These are phyloP conservation scores for Troides helena DNA, from an alignment of 2,888 invertebrate species.

Conservation along the genomic window DNA sequence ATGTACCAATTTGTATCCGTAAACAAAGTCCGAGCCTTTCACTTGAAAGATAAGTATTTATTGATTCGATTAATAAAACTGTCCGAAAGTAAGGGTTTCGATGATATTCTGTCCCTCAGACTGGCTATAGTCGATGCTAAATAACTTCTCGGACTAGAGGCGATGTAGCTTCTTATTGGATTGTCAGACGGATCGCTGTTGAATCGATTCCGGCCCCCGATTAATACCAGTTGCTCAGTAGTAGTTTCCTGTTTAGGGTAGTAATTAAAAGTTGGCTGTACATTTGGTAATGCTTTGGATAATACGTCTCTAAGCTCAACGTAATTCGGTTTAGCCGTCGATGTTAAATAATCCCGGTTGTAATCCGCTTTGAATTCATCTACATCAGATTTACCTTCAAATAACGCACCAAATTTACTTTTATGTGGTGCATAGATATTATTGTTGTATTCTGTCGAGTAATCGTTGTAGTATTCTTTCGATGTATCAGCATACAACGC, in stretches of 20 bases:
- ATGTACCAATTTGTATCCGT: slow-evolving; percentile 5
- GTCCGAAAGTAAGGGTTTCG: slow-evolving; percentile 57
- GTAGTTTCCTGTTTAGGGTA: slow-evolving; percentile 14
- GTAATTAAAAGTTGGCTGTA: slow-evolving; percentile 46
- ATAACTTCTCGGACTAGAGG: slow-evolving; percentile 41
- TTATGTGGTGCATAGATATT: slow-evolving; percentile 50
- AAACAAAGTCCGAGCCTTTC: slow-evolving; percentile 12
- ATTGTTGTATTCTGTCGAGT: slow-evolving; percentile 46
- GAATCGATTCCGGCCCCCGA: slow-evolving; percentile 33
- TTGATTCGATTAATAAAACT: slow-evolving; percentile 65
- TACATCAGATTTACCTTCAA: slow-evolving; percentile 33
- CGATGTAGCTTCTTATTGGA: slow-evolving; percentile 21
- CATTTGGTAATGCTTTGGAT: slow-evolving; percentile 38
- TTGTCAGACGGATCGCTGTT: slow-evolving; percentile 24
- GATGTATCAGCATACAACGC: slow-evolving; percentile 47
- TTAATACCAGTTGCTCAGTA: slow-evolving; percentile 33
- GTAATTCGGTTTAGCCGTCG: slow-evolving; percentile 41
- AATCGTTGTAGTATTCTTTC: slow-evolving; percentile 62
- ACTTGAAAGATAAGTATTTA: slow-evolving; percentile 62
- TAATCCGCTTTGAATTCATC: slow-evolving; percentile 34
- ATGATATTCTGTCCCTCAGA: slow-evolving; percentile 54
- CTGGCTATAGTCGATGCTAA: slow-evolving; percentile 59
- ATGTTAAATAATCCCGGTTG: slow-evolving; percentile 20
- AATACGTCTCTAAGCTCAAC: slow-evolving; percentile 57
- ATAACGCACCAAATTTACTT: slow-evolving; percentile 51